phyloP scores from a whole-genome alignment of 2,797 vertebrate genomes.

The Gadopsis marmoratus region DNA sequence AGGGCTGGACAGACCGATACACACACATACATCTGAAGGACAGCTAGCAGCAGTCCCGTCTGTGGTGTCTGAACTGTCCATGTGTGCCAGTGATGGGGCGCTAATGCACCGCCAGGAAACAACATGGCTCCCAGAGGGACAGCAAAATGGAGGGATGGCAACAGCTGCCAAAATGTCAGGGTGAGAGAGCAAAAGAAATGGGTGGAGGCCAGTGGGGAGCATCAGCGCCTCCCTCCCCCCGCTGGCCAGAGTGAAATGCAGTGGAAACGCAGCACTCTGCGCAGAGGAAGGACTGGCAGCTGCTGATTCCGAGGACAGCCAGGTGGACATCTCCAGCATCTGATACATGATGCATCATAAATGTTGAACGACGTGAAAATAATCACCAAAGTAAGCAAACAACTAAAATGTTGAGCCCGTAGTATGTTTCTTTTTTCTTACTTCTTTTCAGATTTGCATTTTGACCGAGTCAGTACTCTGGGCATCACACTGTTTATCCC shows the following conservation, averaged over 20 bases:
- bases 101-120: constrained; percentile 61
- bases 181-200: constrained; percentile 24
- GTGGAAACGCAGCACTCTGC: background rate
- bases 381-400: background rate
- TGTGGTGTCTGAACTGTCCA: constrained; percentile 33
- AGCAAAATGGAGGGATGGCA: constrained; percentile 59
- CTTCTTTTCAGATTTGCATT: background rate
- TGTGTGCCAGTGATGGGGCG: constrained; percentile 39
- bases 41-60: constrained; percentile 30
- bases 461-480: background rate
- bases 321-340: background rate
- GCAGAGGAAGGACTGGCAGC: background rate
- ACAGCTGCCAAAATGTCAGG: constrained; percentile 65
- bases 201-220: constrained; percentile 17
- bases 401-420: background rate
- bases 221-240: background rate
- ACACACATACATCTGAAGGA: constrained; percentile 18
- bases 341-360: background rate
- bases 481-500: background rate
- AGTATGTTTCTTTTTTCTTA: background rate
- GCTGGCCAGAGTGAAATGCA: background rate
- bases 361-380: background rate
- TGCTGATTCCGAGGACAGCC: background rate
- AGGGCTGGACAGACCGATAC: background rate
- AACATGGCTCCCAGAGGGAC: constrained; percentile 65